Conservation (phyloP, 2,113 vertebrate species). For the human region DNA sequence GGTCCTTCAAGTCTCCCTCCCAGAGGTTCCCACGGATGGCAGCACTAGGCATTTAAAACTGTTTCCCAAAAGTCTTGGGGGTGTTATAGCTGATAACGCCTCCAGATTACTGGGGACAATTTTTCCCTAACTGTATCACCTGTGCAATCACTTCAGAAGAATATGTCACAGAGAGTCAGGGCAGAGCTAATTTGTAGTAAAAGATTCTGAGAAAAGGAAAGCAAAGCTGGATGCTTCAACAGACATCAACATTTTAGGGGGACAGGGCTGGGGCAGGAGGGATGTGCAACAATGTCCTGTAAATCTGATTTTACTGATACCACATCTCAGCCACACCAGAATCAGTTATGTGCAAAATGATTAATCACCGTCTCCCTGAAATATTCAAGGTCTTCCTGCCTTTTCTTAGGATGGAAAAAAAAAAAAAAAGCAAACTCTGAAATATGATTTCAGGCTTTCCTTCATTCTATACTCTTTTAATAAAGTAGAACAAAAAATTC, state of each 20-base stretch:
- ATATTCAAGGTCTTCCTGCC: constrained; percentile 81
- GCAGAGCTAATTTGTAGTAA: constrained; percentile 23
- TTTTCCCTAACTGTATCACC: not conserved
- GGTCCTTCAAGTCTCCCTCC: not conserved
- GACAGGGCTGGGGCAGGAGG: not conserved
- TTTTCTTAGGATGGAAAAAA: constrained; percentile 70
- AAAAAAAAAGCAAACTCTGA: constrained; percentile 79
- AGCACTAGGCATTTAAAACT: not conserved
- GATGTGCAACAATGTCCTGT: constrained; percentile 38
- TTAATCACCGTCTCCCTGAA: constrained; percentile 78
- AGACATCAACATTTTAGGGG: not conserved
- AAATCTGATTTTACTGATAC: constrained; percentile 67
- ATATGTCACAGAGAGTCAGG: not conserved
- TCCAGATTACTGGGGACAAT: not conserved
- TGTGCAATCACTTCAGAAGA: not conserved
- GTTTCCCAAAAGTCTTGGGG: not conserved
- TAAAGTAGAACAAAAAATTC: constrained; percentile 78
- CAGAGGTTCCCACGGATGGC: not conserved
- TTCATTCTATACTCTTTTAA: constrained; percentile 76
- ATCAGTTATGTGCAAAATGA: constrained; percentile 78
- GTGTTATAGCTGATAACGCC: not conserved
- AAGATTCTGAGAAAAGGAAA: not conserved
- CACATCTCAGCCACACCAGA: constrained; percentile 70
- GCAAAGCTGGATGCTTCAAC: constrained; percentile 21
- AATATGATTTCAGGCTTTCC: constrained; percentile 79